A percentile compares a stretch with the other conserved stretches of the same genome.
phyloP scores from a whole-genome alignment of 2,797 vertebrate genomes.

The Urosaurus nigricauda region DNA sequence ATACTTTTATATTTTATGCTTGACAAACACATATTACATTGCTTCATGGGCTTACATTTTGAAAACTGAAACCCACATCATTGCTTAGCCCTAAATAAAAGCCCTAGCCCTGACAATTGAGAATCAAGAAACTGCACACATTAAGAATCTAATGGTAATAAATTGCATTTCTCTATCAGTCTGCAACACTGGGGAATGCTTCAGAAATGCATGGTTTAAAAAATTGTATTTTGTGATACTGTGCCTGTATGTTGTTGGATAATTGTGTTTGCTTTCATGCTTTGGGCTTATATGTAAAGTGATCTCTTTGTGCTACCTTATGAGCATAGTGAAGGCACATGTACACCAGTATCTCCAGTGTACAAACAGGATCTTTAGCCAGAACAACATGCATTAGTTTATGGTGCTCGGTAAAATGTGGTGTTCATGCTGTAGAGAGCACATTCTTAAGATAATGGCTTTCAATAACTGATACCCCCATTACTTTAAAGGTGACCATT shows the following conservation, averaged over 20 bases:
- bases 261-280: not conserved
- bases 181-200: not conserved
- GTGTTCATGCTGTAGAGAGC: not conserved
- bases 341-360: not conserved
- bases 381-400: not conserved
- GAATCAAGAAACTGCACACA: not conserved
- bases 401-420: not conserved
- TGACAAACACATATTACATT: too few relatives aligned
- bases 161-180: not conserved
- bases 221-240: not conserved
- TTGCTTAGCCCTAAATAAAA: not conserved
- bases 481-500: not conserved
- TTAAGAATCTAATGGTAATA: not conserved
- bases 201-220: not conserved
- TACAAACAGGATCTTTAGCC: not conserved
- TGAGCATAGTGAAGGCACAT: too few relatives aligned
- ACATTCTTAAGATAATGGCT: not conserved
- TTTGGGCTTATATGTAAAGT: not conserved
- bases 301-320: too few relatives aligned
- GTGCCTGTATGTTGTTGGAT: not conserved
- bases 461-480: not conserved
- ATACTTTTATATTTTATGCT: too few relatives aligned
- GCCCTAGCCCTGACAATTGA: too few relatives aligned
- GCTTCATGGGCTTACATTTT: not conserved
- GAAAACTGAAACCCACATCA: not conserved